Evolutionary conservation across 2,113 vertebrate species (phyloP).

Genomic region (Caracal caracal): DNA sequence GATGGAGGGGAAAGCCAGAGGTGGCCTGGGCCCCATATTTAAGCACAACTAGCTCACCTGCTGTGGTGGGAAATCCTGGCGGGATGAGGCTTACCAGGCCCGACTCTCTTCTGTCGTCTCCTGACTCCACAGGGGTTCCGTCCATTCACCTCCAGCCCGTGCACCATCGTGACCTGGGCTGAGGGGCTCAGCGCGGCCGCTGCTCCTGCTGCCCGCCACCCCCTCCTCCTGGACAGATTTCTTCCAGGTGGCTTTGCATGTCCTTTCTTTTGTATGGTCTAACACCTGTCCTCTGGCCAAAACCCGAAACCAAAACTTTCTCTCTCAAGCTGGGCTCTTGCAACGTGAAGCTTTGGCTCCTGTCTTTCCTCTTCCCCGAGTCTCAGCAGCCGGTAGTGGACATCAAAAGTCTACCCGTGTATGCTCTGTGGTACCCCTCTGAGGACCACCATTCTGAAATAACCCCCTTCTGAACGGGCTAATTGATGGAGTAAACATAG

Average conservation of each 20-base stretch:
- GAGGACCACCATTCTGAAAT: neutral
- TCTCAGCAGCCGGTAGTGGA: neutral
- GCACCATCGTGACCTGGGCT: neutral
- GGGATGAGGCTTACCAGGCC: neutral
- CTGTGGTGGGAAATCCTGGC: fast-evolving
- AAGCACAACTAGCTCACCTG: neutral
- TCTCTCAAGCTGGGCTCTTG: neutral
- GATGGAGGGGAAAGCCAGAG: neutral
- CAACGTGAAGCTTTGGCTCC: neutral
- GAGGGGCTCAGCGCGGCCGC: neutral
- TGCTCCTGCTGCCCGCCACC: neutral
- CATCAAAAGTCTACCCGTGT: fast-evolving
- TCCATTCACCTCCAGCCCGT: fast-evolving
- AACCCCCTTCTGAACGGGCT: neutral
- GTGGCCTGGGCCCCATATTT: neutral
- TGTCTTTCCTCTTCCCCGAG: neutral
- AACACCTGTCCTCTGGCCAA: neutral
- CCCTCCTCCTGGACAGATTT: too few relatives aligned
- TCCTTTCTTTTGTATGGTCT: neutral
- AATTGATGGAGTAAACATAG: neutral
- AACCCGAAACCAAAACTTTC: neutral
- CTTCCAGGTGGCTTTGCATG: neutral
- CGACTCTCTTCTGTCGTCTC: neutral
- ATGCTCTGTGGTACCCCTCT: neutral
- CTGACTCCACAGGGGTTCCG: fast-evolving